Conservation (phyloP, 2,113 vertebrate genomes). For the Hydropotes inermis region DNA sequence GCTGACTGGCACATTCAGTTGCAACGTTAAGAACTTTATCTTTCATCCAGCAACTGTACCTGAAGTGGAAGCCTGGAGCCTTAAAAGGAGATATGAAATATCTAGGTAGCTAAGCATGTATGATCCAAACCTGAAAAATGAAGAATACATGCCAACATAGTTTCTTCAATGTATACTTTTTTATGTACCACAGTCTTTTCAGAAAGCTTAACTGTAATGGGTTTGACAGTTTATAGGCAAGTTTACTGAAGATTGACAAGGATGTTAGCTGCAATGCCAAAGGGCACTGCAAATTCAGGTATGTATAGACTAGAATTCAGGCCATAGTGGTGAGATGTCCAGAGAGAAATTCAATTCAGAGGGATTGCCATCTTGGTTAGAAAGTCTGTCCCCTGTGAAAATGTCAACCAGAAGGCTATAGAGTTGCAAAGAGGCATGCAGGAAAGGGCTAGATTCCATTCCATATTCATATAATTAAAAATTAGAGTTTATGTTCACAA, state of each 20-base stretch:
- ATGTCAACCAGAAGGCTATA: not conserved
- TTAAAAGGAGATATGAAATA: not conserved
- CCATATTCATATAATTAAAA: not conserved
- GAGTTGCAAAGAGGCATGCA: not conserved
- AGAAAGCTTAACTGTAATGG: not conserved
- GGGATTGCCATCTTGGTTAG: not conserved
- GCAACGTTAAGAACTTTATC: not conserved
- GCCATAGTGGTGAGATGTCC: not conserved
- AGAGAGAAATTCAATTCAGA: not conserved
- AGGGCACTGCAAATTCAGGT: not conserved
- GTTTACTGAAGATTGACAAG: not conserved
- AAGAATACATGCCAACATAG: not conserved
- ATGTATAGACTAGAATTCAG: not conserved
- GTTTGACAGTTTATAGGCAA: not conserved
- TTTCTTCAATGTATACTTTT: not conserved
- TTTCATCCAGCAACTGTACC: not conserved
- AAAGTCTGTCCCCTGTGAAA: not conserved
- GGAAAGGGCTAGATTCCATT: not conserved
- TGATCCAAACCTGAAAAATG: not conserved
- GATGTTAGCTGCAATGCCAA: not conserved
- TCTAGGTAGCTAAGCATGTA: not conserved
- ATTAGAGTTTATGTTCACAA: not conserved
- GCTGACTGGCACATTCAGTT: not conserved
- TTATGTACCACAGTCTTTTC: not conserved
- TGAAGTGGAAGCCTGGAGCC: not conserved